Conservation (phyloP, 2,113 vertebrate genomes). For the Neoarius graeffei region DNA sequence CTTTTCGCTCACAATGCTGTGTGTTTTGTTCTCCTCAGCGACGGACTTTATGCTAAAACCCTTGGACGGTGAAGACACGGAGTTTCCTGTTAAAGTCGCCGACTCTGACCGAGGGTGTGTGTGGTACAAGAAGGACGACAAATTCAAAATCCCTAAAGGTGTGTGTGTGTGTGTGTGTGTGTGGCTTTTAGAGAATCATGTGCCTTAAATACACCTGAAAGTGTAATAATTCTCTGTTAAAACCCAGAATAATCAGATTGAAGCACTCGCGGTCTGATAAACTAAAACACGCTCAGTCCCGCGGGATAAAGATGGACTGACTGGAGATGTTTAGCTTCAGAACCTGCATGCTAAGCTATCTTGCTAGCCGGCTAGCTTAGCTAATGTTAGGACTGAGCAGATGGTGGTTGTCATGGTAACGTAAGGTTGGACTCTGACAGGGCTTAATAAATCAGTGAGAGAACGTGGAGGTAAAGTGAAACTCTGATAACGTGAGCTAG, state of each 20-base stretch:
- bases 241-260: neutral
- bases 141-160: conserved; percentile 99
- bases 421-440: neutral
- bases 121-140: conserved; percentile 97
- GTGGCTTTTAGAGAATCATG: neutral
- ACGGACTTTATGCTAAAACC: conserved; percentile 90
- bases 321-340: neutral
- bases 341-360: neutral
- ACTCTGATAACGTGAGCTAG: neutral
- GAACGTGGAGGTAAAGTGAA: neutral
- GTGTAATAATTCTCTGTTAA: neutral
- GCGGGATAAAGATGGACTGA: neutral
- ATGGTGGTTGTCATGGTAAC: neutral
- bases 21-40: conserved; percentile 69
- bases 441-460: neutral
- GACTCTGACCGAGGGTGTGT: conserved; percentile 82
- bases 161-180: conserved; percentile 75
- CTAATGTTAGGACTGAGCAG: neutral
- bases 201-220: neutral
- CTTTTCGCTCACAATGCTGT: neutral
- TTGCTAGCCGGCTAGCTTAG: neutral
- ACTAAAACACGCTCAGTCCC: neutral
- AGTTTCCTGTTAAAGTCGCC: conserved; percentile 83
- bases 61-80: conserved; percentile 85
- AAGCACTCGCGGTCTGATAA: neutral